Base-by-base conservation (phyloP, 2,888 invertebrate species). In the Drosophila limbata region DNA sequence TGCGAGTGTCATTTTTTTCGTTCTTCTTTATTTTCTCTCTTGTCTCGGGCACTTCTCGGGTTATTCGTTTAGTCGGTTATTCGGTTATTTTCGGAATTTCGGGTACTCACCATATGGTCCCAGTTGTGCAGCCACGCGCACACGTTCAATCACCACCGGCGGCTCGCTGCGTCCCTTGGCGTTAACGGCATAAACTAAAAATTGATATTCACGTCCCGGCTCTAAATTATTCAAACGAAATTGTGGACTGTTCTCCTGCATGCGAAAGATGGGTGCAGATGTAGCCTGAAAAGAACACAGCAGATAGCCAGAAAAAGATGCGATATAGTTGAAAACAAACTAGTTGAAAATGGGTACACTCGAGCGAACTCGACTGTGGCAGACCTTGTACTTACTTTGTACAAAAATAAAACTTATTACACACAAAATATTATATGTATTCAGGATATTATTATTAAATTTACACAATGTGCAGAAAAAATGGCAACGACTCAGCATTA, bases 121-220 rank as follows among this genome's bases (percentile, higher is more conserved):
- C 87, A 92, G 84, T 86, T 92, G 92, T 67, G 93, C 91, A 63
- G 92, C 92, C 69, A 93, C 92, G 77, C 92, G 91, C 65, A 92
- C 91, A 67, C 91, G 90, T 80, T 93, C 95, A 91, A 97, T 94
- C 63, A 96, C 94, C 63, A 96, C 96, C 2, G 96, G 95, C 56
- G 95, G 95, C 62, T 94, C 93, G 74, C 96, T 97, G 77, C 95
- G 94, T 67, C 97, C 97, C 89, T 95, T 95, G 8, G 96, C 95
- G 81, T 97, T 97, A 80, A 96, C 96, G 19, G 97, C 96, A 91
- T 96, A 97, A 33, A 97, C 95, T 74, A 95, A 93, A 76, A 97
- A 94, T 89, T 96, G 96, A 93, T 97, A 97, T 89, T 95, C 94
- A 79, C 95, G 94, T 56, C 96, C 96, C 17, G 97, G 95, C 65